Percentiles rank a stretch among this genome's conserved stretches.
Conservation (phyloP, 2,113 vertebrate genomes). For the Ciconia boyciana region DNA sequence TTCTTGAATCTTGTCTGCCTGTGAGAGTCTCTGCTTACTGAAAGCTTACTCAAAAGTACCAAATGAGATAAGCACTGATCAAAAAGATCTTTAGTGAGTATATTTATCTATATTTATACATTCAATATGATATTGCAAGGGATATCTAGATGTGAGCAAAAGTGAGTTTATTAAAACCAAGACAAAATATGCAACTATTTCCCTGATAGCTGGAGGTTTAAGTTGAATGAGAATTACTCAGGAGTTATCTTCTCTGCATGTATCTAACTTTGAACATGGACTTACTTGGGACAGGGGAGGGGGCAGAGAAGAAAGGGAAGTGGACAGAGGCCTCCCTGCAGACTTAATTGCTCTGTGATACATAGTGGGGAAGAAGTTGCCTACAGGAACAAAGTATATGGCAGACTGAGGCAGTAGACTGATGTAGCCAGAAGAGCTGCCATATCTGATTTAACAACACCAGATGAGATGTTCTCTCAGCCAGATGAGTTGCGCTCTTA, state of each 20-base stretch:
- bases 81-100: neutral
- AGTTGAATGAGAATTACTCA: neutral
- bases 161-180: neutral
- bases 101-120: neutral
- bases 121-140: neutral
- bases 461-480: neutral
- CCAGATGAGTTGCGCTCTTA: neutral
- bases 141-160: neutral
- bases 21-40: neutral
- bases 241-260: neutral
- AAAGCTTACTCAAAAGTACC: neutral
- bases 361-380: neutral
- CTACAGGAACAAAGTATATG: neutral
- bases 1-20: neutral
- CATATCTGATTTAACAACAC: neutral
- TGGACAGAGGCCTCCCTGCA: neutral
- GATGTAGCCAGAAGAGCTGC: neutral
- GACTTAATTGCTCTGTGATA: neutral
- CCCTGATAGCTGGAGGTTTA: neutral
- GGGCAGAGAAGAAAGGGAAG: neutral
- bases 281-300: neutral
- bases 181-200: neutral
- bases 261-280: neutral
- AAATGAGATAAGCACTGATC: neutral
- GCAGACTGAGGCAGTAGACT: neutral